These are phyloP conservation scores for Platichthys stellatus DNA, from an alignment of 2,113 vertebrate genomes.

Conservation along the genomic window DNA sequence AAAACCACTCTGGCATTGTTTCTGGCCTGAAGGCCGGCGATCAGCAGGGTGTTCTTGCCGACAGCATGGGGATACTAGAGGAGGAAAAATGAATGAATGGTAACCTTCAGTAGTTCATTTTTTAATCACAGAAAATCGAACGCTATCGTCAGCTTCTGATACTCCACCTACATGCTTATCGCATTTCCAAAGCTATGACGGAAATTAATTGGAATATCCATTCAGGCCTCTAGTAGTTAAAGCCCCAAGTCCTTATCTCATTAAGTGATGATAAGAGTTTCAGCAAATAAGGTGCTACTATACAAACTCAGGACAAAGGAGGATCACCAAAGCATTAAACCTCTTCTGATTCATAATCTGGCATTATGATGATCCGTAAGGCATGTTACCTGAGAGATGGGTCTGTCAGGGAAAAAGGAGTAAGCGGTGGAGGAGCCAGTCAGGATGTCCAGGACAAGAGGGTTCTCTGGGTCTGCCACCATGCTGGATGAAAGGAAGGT, in stretches of 20 bases:
- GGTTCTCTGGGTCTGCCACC: constrained; percentile 98
- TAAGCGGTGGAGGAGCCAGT: constrained; percentile 96
- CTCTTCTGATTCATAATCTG: not conserved
- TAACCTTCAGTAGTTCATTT: constrained; percentile 4
- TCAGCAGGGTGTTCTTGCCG: constrained; percentile 96
- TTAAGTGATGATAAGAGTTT: not conserved
- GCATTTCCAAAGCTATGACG: not conserved
- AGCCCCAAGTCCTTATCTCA: not conserved
- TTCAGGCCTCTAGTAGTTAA: not conserved
- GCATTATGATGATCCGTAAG: not conserved
- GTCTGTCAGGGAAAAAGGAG: constrained; percentile 95
- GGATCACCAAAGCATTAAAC: not conserved
- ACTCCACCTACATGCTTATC: not conserved
- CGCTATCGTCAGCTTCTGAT: not conserved
- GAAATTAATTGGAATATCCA: not conserved
- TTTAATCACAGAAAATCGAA: not conserved
- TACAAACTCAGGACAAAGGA: not conserved
- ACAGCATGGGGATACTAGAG: constrained; percentile 95
- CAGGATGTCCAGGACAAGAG: constrained; percentile 96
- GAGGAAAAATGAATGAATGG: not conserved
- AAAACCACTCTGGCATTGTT: constrained; percentile 97
- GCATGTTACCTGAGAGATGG: constrained; percentile 90
- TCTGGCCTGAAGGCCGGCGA: constrained; percentile 95
- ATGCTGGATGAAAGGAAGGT: constrained; percentile 79
- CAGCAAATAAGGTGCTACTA: not conserved